These are phyloP conservation scores for Argyrosomus regius DNA, from an alignment of 2,797 vertebrate genomes.

Conservation along the genomic window DNA sequence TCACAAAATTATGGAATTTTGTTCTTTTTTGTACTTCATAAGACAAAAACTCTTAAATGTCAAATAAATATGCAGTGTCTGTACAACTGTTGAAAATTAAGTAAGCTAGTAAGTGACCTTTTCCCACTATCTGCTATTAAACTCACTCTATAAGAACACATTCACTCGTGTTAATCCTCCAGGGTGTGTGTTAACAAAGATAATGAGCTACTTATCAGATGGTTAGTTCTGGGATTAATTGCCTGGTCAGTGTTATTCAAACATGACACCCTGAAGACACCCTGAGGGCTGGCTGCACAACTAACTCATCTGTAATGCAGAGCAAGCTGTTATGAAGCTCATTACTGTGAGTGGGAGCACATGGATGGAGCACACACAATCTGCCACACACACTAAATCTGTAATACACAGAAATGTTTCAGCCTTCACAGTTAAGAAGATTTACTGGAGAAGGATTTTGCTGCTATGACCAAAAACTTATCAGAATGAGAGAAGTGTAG, in stretches of 20 bases:
- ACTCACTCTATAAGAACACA: conserved; percentile 3
- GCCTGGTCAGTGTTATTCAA: conserved; percentile 77
- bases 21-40: not conserved
- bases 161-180: conserved; percentile 37
- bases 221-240: conserved; percentile 73
- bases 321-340: conserved; percentile 70
- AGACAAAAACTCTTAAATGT: conserved; percentile 2
- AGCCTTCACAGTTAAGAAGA: conserved; percentile 60
- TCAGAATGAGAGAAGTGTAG: conserved; percentile 35
- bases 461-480: conserved; percentile 36
- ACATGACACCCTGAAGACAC: conserved; percentile 69
- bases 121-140: conserved; percentile 19
- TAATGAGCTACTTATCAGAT: conserved; percentile 77
- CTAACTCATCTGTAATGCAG: conserved; percentile 70
- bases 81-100: conserved; percentile 2
- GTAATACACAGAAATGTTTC: conserved; percentile 50
- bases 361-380: conserved; percentile 31
- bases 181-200: conserved; percentile 63
- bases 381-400: conserved; percentile 33
- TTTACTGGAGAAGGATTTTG: conserved; percentile 67
- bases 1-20: not conserved
- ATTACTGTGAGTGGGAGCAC: conserved; percentile 68
- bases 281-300: conserved; percentile 60
- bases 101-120: conserved; percentile 17
- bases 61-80: not conserved